These are phyloP conservation scores for Rhea pennata DNA, from an alignment of 2,113 vertebrate species.

Conservation along the genomic window DNA sequence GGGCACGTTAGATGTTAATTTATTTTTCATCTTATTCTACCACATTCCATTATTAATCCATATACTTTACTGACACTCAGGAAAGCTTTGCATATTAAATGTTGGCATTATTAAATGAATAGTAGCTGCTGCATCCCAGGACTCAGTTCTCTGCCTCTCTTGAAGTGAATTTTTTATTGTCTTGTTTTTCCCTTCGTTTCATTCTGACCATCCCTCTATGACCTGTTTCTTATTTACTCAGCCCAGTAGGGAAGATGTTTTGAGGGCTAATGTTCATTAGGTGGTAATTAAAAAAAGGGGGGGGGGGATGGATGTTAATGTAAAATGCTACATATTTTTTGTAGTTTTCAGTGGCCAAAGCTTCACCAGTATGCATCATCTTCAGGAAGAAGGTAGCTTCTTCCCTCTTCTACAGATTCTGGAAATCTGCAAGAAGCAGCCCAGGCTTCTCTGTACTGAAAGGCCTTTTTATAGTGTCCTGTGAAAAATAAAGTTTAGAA, in stretches of 20 bases:
- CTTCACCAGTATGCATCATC: background rate
- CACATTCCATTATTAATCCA: background rate
- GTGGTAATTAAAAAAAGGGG: background rate
- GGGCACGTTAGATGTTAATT: background rate
- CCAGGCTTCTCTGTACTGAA: background rate
- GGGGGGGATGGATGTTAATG: background rate
- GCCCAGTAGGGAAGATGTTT: background rate
- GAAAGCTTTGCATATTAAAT: background rate
- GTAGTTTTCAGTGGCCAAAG: background rate
- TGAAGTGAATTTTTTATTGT: background rate
- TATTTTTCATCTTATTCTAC: background rate
- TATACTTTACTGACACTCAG: background rate
- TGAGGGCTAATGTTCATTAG: conserved; percentile 4
- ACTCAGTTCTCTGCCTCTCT: background rate
- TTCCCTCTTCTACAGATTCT: background rate
- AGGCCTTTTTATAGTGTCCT: background rate
- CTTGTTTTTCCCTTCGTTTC: background rate
- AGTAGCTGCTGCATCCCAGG: background rate
- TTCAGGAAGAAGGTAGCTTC: background rate
- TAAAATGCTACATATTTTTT: background rate
- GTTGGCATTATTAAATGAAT: background rate
- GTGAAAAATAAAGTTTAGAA: background rate
- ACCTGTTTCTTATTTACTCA: conserved; percentile 2
- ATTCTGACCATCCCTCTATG: background rate
- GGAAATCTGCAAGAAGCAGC: background rate